Evolutionary conservation across 2,888 invertebrate species (phyloP).

Genomic region (Heteropelma amictum): DNA sequence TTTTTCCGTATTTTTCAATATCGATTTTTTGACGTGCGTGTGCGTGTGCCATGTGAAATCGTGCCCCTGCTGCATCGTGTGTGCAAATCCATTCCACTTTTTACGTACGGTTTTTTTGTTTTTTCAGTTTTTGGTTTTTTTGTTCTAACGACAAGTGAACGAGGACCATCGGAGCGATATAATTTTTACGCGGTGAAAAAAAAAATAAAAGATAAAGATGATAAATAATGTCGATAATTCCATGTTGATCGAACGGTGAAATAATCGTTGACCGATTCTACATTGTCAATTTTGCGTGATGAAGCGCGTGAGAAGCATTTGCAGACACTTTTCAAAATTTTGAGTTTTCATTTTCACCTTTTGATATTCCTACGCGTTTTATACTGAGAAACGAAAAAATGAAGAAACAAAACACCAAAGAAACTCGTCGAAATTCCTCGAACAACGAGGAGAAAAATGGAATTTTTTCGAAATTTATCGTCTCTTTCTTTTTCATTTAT

Average conservation of each 20-base stretch:
- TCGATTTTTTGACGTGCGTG: slow-evolving; percentile 16
- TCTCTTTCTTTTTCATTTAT: background rate
- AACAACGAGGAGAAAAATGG: too few relatives aligned
- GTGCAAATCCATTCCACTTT: slow-evolving; percentile 44
- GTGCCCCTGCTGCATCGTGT: slow-evolving; percentile 31
- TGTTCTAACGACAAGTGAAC: slow-evolving; percentile 41
- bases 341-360: background rate
- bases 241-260: background rate
- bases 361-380: slow-evolving; percentile 1
- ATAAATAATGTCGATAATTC: slow-evolving; percentile 1
- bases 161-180: slow-evolving; percentile 15
- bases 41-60: slow-evolving; percentile 14
- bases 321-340: too few relatives aligned
- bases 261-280: slow-evolving; percentile 20
- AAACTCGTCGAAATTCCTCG: background rate
- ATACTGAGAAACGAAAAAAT: too few relatives aligned
- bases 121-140: background rate
- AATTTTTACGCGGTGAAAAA: background rate
- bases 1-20: background rate
- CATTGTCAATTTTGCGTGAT: slow-evolving; percentile 27
- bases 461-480: too few relatives aligned
- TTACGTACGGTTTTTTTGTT: background rate
- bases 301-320: background rate
- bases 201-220: background rate
- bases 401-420: background rate